Evolutionary conservation across 2,113 vertebrate genomes (phyloP).

Genomic region (Trematocara zebra): DNA sequence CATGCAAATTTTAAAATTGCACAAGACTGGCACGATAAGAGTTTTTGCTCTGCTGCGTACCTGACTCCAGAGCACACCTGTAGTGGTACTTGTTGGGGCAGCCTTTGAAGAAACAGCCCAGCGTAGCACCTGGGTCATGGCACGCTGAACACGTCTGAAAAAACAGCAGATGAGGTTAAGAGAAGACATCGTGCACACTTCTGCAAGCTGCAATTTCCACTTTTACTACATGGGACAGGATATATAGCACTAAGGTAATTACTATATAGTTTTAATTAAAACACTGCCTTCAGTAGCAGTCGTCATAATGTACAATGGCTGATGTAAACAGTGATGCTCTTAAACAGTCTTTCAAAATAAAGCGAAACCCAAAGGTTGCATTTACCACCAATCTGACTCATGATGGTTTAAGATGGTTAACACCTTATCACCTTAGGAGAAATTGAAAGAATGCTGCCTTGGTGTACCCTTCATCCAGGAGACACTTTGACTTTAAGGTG

Average conservation of each 20-base stretch:
- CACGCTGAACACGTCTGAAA: constrained; percentile 69
- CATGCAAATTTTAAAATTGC: not conserved
- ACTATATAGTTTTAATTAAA: not conserved
- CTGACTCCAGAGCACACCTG: constrained; percentile 73
- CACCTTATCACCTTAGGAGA: not conserved
- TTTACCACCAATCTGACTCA: not conserved
- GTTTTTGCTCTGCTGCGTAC: constrained; percentile 25
- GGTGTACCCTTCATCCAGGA: not conserved
- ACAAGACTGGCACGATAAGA: not conserved
- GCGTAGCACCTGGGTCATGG: constrained; percentile 53
- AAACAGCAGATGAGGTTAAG: not conserved
- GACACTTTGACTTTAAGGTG: not conserved
- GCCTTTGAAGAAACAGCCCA: constrained; percentile 76
- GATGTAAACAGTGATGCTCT: not conserved
- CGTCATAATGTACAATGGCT: not conserved
- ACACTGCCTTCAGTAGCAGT: not conserved
- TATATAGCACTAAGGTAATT: not conserved
- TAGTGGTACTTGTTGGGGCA: constrained; percentile 78
- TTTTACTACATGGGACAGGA: accelerated
- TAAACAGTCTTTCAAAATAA: not conserved
- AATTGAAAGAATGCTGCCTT: accelerated
- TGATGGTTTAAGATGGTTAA: not conserved
- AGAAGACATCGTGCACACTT: not conserved
- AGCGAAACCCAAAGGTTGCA: not conserved
- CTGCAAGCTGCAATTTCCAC: not conserved